These are phyloP conservation scores for Stichopus horrens DNA, from an alignment of 53 echinoderm and acorn worm genomes.

Conservation along the genomic window DNA sequence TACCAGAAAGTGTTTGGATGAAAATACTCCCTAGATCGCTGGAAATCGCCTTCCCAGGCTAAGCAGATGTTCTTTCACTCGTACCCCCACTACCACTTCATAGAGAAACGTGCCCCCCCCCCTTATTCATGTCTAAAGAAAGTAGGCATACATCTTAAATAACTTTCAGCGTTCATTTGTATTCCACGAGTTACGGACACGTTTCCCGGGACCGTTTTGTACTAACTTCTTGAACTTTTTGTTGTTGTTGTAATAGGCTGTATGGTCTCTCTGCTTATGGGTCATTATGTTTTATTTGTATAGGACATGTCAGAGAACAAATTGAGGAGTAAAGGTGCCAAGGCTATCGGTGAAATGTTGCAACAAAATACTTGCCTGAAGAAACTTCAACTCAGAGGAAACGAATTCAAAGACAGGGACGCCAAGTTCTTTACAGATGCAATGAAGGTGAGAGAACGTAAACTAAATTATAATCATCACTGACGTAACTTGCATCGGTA, in stretches of 20 bases:
- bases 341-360: constrained; percentile 89
- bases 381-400: constrained; percentile 83
- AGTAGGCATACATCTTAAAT: no score
- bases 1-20: no score
- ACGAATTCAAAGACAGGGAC: constrained; percentile 91
- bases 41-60: no score
- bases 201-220: no score
- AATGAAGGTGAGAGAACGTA: constrained; percentile 62
- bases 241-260: background rate
- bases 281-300: background rate
- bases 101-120: no score
- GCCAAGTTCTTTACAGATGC: constrained; percentile 80
- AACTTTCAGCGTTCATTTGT: background rate
- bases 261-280: background rate
- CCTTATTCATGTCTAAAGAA: no score
- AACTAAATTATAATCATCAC: no score
- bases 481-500: no score
- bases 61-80: no score
- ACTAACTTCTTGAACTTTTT: background rate
- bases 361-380: constrained; percentile 81
- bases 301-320: constrained; percentile 92
- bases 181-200: background rate
- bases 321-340: constrained; percentile 81
- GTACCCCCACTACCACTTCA: no score
- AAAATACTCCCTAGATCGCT: no score